Evolutionary conservation across 1,140 invertebrate species (phyloP), one percentile per base, ranked within the genome.

Genomic region (Drosophila melanica): DNA sequence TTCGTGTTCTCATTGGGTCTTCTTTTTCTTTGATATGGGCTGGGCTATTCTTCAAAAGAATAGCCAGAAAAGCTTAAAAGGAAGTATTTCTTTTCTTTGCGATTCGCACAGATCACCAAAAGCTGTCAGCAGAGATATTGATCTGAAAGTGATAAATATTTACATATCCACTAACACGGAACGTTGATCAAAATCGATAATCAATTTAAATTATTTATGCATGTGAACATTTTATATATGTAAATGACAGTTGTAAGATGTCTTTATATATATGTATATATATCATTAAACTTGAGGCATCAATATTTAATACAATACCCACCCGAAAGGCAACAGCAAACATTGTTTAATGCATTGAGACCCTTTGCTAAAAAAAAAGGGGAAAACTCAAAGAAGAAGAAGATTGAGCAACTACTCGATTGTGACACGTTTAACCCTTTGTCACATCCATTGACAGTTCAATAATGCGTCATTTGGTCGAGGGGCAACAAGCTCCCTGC

Each of bases 401-500:
- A 60, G 68, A 74, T 63, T 69, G 73, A 68, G 53, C 64, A 84
- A 79, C 77, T 67, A 71, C 72, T 80, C 77, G 65, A 74, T 84
- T 66, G 55, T 80, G 82, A 82, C 84, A 89, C 76, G 71, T 58
- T 82, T 87, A 87, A 87, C 84, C 82, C 82, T 89, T 87, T 87
- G 84, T 87, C 82, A 87, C 79, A 77, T 79, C 73, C 84, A 87
- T 89, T 87, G 82, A 87, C 82, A 87, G 84, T 87, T 87, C 84
- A 89, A 89, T 87, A 87, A 87, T 89, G 82, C 77, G 76, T 84
- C 82, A 87, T 87, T 89, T 82, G 84, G 70, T 50, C 69, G 47
- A 42, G 58, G 69, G 47, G 63, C 14, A 44, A 59, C 44, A 47
- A 35, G 47, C 33, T 58, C 53, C 39, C 41, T 39, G 10, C 16